Percentiles rank a stretch among this genome's conserved stretches.
Conservation (phyloP, 1,140 invertebrate species). For the Rhysida immarginata region DNA sequence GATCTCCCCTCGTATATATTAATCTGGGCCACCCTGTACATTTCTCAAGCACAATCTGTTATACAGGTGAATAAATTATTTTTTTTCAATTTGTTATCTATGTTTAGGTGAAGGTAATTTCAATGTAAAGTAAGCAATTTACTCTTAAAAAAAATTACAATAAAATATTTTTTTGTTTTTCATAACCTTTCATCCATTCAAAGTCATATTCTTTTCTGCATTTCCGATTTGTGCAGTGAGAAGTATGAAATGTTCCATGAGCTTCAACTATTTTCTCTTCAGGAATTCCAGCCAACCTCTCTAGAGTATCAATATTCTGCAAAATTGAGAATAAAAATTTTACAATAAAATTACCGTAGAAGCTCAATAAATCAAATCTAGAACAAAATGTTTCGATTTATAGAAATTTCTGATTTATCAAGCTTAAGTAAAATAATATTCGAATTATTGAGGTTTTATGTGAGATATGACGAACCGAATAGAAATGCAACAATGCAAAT, state of each 20-base stretch:
- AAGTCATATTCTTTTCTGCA: constrained; percentile 58
- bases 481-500: too few species aligned
- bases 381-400: too few species aligned
- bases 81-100: too few species aligned
- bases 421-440: too few species aligned
- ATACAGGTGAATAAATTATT: too few species aligned
- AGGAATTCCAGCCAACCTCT: constrained; percentile 69
- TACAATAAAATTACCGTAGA: neutral
- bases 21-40: too few species aligned
- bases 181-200: constrained; percentile 72
- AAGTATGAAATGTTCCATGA: constrained; percentile 80
- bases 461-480: too few species aligned
- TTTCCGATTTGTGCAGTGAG: constrained; percentile 52
- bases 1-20: too few species aligned
- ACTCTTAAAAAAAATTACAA: neutral
- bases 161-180: too few species aligned
- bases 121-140: neutral
- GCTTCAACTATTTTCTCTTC: constrained; percentile 78
- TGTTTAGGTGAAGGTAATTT: neutral
- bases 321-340: constrained; percentile 1
- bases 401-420: too few species aligned
- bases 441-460: too few species aligned
- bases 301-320: constrained; percentile 88
- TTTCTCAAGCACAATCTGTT: too few species aligned
- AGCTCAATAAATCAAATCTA: neutral